Evolutionary conservation across 2,113 vertebrate species (phyloP).

Genomic region (Myxocyprinus asiaticus): DNA sequence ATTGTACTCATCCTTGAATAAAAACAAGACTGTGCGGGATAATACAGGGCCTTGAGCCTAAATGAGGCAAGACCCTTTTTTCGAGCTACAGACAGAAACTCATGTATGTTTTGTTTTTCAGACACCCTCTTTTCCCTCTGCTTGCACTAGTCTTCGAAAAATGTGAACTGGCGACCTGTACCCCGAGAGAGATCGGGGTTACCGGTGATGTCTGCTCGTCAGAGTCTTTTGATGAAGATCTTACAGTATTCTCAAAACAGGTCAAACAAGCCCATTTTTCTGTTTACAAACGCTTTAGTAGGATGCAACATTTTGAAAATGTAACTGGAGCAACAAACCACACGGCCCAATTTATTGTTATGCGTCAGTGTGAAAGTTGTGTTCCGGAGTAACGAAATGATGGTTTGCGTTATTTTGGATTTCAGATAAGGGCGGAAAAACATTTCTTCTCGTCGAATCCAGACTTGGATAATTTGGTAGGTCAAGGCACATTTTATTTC

Average conservation of each 20-base stretch:
- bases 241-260: conserved; percentile 96
- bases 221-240: conserved; percentile 96
- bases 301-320: too few relatives aligned
- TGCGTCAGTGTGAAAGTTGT: not conserved
- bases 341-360: not conserved
- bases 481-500: not conserved
- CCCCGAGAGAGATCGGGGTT: conserved; percentile 87
- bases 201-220: conserved; percentile 94
- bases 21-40: not conserved
- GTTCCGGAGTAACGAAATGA: not conserved
- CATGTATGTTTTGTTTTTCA: conserved; percentile 79
- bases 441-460: conserved; percentile 65
- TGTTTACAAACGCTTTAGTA: not conserved
- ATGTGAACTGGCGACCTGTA: conserved; percentile 96
- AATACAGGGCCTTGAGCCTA: not conserved
- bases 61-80: not conserved
- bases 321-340: not conserved
- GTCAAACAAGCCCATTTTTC: conserved; percentile 66
- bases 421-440: conserved; percentile 66
- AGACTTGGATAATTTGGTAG: conserved; percentile 71
- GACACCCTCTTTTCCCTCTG: conserved; percentile 94
- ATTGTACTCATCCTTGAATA: not conserved
- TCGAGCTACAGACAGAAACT: not conserved
- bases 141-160: conserved; percentile 98
- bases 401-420: not conserved